Evolutionary conservation across 1,140 invertebrate species (phyloP).

Genomic region (Drosophila insularis): DNA sequence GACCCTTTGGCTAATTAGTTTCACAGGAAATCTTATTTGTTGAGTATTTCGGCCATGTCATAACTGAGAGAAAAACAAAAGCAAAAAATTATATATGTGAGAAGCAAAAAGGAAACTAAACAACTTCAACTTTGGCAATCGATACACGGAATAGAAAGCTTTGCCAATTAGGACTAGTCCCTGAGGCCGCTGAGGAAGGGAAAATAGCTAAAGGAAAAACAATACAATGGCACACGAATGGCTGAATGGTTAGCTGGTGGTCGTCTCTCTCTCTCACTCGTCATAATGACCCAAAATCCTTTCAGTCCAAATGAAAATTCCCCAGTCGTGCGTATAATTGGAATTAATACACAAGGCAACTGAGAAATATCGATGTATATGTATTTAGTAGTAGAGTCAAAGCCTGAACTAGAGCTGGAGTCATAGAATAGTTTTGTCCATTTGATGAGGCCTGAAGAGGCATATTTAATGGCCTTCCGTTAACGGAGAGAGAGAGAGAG

Average conservation of each 20-base stretch:
- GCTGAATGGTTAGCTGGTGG: conserved; percentile 21
- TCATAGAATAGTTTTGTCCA: conserved; percentile 43
- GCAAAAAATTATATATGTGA: conserved; percentile 12
- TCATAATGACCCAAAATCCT: conserved; percentile 75
- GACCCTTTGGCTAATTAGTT: conserved; percentile 67
- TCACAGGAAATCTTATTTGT: conserved; percentile 70
- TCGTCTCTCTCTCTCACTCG: background rate
- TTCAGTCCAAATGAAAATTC: conserved; percentile 78
- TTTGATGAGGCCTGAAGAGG: conserved; percentile 26
- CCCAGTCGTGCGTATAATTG: conserved; percentile 79
- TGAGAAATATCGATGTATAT: conserved; percentile 44
- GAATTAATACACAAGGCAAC: conserved; percentile 74
- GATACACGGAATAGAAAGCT: conserved; percentile 33
- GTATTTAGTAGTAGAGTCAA: background rate
- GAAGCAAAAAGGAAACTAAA: conserved; percentile 30
- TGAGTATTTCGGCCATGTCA: conserved; percentile 52
- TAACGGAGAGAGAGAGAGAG: background rate
- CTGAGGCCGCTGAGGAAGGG: background rate
- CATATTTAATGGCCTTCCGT: conserved; percentile 50
- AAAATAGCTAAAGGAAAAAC: conserved; percentile 20
- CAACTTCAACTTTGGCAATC: conserved; percentile 41
- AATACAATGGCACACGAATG: conserved; percentile 47
- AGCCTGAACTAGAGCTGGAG: background rate
- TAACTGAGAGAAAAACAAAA: conserved; percentile 25
- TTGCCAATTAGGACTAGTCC: conserved; percentile 28